phyloP scores from a whole-genome alignment of 2,888 invertebrate species.

The Labia minor region DNA sequence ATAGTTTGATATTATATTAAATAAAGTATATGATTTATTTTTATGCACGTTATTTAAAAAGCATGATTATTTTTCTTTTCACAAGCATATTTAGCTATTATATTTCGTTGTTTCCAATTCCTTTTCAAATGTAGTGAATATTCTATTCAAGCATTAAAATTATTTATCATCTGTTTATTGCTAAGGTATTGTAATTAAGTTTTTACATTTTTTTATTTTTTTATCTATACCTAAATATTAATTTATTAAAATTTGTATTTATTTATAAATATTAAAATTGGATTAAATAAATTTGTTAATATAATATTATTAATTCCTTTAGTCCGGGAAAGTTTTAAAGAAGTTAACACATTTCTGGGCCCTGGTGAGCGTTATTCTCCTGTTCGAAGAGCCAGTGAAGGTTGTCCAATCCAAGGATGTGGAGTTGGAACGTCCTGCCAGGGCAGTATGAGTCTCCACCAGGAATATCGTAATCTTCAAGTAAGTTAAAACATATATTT shows the following conservation, averaged over 20 bases:
- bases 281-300: conserved; percentile 15
- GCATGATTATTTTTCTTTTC: too few relatives aligned
- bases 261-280: conserved; percentile 29
- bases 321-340: conserved; percentile 48
- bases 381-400: conserved; percentile 80
- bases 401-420: conserved; percentile 39
- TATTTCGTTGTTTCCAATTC: too few relatives aligned
- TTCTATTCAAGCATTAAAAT: too few relatives aligned
- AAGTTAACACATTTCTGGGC: conserved; percentile 41
- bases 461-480: conserved; percentile 71
- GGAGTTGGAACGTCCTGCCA: conserved; percentile 44
- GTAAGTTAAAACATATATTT: conserved; percentile 35
- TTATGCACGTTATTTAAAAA: too few relatives aligned
- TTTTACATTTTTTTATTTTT: too few relatives aligned
- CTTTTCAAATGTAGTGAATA: too few relatives aligned
- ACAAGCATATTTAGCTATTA: too few relatives aligned
- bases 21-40: too few relatives aligned
- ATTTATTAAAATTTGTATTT: conserved; percentile 24
- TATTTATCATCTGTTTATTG: too few relatives aligned
- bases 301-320: conserved; percentile 27
- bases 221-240: too few relatives aligned
- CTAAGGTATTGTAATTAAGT: too few relatives aligned
- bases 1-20: too few relatives aligned
- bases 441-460: conserved; percentile 49
- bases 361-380: conserved; percentile 75